Conservation (phyloP, 2,113 vertebrate genomes). For the Mungos mungo region DNA sequence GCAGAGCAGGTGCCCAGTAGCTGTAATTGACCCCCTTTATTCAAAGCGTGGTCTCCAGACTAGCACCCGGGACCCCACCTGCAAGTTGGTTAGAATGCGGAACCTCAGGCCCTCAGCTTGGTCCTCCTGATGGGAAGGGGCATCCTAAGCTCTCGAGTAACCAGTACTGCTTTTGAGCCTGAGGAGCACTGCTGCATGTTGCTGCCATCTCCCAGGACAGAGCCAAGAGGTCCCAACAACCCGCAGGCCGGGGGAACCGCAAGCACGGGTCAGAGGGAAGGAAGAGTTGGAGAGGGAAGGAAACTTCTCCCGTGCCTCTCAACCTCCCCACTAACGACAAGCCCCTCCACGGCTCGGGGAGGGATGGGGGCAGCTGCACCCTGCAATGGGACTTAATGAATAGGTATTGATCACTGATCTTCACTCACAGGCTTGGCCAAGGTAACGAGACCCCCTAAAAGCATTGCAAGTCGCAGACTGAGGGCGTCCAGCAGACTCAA, state of each 20-base stretch:
- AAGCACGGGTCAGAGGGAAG: neutral
- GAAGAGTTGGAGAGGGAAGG: neutral
- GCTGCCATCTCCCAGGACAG: neutral
- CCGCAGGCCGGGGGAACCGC: neutral
- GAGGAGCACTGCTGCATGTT: neutral
- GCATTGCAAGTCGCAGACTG: neutral
- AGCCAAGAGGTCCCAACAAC: neutral
- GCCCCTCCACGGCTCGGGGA: neutral
- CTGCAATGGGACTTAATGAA: accelerated
- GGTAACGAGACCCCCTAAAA: neutral
- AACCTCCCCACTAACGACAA: neutral
- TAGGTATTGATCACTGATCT: neutral
- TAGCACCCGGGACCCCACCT: neutral
- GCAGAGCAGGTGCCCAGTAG: accelerated
- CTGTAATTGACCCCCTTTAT: neutral
- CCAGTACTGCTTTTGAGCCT: neutral
- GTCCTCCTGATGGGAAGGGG: neutral
- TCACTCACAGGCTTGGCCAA: neutral
- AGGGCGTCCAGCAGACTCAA: neutral
- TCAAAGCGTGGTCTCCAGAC: too few relatives aligned
- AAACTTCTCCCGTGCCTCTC: neutral
- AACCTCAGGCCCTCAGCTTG: neutral
- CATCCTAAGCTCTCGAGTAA: neutral
- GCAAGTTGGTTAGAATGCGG: neutral
- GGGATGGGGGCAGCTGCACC: neutral